Percentiles rank a stretch among this genome's conserved stretches.
phyloP scores from a whole-genome alignment of 2,888 invertebrate genomes.

The Arge pagana region DNA sequence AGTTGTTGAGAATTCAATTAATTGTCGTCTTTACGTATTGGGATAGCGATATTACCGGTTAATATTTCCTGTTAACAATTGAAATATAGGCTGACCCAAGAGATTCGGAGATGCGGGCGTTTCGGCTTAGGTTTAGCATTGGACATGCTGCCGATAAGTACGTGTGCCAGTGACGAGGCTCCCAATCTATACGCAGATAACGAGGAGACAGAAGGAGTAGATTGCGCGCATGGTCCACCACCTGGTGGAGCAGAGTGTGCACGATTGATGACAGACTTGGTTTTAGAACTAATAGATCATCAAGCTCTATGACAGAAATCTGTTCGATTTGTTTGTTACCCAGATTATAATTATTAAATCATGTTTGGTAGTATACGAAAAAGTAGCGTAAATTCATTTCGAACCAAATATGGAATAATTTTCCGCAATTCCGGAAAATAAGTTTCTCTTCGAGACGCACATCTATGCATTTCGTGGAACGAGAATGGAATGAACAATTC shows the following conservation, averaged over 20 bases:
- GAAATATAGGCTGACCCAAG: conserved; percentile 63
- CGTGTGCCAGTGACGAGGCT: conserved; percentile 72
- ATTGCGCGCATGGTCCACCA: conserved; percentile 59
- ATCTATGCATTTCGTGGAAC: too few relatives aligned
- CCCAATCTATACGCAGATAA: conserved; percentile 67
- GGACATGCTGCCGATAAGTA: conserved; percentile 75
- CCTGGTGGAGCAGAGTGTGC: conserved; percentile 65
- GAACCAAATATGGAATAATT: too few relatives aligned
- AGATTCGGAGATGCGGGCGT: conserved; percentile 67
- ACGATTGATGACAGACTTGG: conserved; percentile 71
- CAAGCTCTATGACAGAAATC: conserved; percentile 65
- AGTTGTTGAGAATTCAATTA: too few relatives aligned
- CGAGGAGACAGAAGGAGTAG: conserved; percentile 48
- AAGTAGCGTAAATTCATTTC: too few relatives aligned
- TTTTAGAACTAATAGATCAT: conserved; percentile 69
- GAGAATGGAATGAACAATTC: background rate
- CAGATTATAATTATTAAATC: too few relatives aligned
- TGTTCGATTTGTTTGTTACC: too few relatives aligned
- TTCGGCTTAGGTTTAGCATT: conserved; percentile 72
- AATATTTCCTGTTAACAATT: background rate
- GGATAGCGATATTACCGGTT: conserved; percentile 15
- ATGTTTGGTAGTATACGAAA: too few relatives aligned
- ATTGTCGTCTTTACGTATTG: too few relatives aligned
- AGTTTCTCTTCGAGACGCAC: too few relatives aligned
- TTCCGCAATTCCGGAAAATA: too few relatives aligned